phyloP scores from a whole-genome alignment of 1,140 invertebrate species.

The Mesaphorura yosii region DNA sequence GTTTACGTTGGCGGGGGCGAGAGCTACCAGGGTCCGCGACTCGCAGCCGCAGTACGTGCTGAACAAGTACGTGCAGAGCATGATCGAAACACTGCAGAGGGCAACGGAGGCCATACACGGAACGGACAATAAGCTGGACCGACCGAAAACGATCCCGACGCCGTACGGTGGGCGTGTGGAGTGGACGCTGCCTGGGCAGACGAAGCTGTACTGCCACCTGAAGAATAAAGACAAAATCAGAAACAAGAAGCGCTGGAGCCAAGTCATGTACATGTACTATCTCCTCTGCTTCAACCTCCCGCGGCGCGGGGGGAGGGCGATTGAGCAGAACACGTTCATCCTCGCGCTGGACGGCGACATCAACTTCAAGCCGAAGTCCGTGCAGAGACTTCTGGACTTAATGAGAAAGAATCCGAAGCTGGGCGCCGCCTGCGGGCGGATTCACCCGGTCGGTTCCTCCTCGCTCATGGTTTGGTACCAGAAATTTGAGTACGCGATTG shows the following conservation, averaged over 20 bases:
- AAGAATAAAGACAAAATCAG: conserved; percentile 40
- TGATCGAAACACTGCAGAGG: conserved; percentile 32
- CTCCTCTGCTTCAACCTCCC: conserved; percentile 46
- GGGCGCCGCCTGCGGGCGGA: conserved; percentile 45
- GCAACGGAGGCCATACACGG: conserved; percentile 31
- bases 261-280: conserved; percentile 54
- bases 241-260: conserved; percentile 41
- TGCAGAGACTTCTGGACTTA: conserved; percentile 41
- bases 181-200: conserved; percentile 37
- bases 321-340: conserved; percentile 45
- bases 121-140: conserved; percentile 15
- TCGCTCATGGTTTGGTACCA: conserved; percentile 48
- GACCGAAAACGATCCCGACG: conserved; percentile 37
- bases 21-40: conserved; percentile 7
- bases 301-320: conserved; percentile 31
- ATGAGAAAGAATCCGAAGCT: conserved; percentile 44
- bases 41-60: conserved; percentile 33
- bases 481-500: conserved; percentile 48
- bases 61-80: conserved; percentile 32
- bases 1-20: too few species aligned
- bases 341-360: conserved; percentile 45
- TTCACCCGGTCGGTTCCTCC: conserved; percentile 36
- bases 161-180: conserved; percentile 39
- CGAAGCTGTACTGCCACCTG: conserved; percentile 37
- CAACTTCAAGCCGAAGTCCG: conserved; percentile 43